Evolutionary conservation across 2,113 vertebrate genomes (phyloP), one percentile per base, ranked within the genome.

Genomic region (Lagopus leucura): DNA sequence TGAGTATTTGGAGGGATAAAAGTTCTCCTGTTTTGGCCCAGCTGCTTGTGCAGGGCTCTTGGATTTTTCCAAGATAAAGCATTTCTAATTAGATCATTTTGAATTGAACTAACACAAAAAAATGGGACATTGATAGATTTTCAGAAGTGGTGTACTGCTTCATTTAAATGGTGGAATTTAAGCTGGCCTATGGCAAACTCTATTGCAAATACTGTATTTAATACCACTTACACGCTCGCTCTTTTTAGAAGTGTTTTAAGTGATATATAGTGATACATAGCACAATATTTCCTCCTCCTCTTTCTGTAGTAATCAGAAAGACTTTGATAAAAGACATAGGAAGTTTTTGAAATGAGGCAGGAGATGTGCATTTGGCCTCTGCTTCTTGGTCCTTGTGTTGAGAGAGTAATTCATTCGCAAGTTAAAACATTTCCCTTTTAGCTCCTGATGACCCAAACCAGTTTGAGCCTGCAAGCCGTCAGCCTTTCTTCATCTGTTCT

Each of bases 241-340:
- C 21, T 81, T 76, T 66, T 43, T 82, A 47, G 58, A 92, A 88
- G 42, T 66, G 11, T 40, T 94, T 45, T 43, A 58, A 73, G 36
- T 89, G 9, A 30, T 47, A 60, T 27, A 43, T 57, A 52, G 50
- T 43, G 5, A n/a, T 42, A 76, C 10, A 32, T 11, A 76, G 25
- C 30, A 74, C 30, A 42, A n/a, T 5, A 38, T 75, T 76, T 0
- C 4, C 30, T 12, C 6, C 20, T 77, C 50, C 69, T 73, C 16
- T 72, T 71, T 89, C 42, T 73, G 54, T 87, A 91, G 74, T 77
- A 94, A 76, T 90, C 58, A 50, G 82, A 76, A 85, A 10, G 6
- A 61, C 43, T 80, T 82, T 6, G 7, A 34, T 89, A 77, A 89
- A 91, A 92, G 20, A 42, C 13, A 36, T 19, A 4, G 38, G 66